phyloP scores from a whole-genome alignment of 53 echinoderm and acorn worm species.

The Pentamera pediparva region DNA sequence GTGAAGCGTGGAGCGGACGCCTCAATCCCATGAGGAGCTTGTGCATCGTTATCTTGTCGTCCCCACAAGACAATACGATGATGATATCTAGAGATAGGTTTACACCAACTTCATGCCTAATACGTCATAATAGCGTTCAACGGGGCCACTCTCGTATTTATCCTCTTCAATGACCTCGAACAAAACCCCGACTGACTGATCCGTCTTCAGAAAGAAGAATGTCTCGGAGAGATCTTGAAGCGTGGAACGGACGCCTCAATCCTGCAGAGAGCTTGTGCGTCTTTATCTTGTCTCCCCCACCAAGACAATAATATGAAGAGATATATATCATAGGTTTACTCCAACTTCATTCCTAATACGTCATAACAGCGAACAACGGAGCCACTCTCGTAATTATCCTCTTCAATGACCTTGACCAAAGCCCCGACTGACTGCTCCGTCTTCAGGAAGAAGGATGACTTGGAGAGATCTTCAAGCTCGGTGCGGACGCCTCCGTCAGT shows the following conservation, averaged over 20 bases:
- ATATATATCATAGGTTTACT: too few species aligned
- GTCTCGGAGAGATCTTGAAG: too few species aligned
- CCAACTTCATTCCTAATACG: background rate
- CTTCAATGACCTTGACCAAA: conserved; percentile 34
- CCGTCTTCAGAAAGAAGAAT: conserved; percentile 34
- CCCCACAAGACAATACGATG: too few species aligned
- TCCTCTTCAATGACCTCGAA: conserved; percentile 41
- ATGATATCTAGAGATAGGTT: too few species aligned
- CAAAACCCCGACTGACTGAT: conserved; percentile 42
- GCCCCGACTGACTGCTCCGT: conserved; percentile 41
- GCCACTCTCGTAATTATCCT: conserved; percentile 48
- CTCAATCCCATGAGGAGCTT: too few species aligned
- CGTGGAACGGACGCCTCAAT: too few species aligned
- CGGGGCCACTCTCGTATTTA: conserved; percentile 38
- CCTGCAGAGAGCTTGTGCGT: too few species aligned
- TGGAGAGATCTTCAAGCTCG: background rate
- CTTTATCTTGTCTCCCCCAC: background rate
- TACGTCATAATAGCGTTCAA: conserved; percentile 51
- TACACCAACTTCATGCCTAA: background rate
- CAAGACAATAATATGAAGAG: too few species aligned
- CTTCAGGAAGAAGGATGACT: conserved; percentile 25
- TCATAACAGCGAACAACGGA: conserved; percentile 55
- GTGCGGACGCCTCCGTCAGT: conserved; percentile 25
- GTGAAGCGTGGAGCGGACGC: too few species aligned
- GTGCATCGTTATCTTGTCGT: too few species aligned